phyloP scores from a whole-genome alignment of 2,797 vertebrate species.

The Allobates femoralis region DNA sequence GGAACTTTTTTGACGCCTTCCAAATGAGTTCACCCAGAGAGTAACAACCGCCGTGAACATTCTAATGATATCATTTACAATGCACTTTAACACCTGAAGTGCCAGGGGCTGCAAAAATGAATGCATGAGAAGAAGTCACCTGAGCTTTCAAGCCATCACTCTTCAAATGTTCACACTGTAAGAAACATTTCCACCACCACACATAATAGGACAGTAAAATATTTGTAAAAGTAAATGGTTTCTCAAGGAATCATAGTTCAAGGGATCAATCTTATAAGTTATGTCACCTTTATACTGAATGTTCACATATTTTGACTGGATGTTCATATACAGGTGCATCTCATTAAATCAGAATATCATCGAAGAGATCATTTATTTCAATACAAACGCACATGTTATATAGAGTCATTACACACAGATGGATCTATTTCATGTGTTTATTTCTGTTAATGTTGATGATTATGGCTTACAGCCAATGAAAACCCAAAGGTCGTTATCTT shows the following conservation, averaged over 20 bases:
- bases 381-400: too few species aligned
- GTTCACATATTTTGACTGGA: not conserved
- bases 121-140: constrained; percentile 18
- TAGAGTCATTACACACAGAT: too few species aligned
- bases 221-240: not conserved
- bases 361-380: too few species aligned
- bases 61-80: constrained; percentile 70
- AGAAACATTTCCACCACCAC: constrained; percentile 29
- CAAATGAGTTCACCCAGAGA: constrained; percentile 46
- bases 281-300: not conserved
- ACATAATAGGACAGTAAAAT: constrained; percentile 26
- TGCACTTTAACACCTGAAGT: constrained; percentile 65
- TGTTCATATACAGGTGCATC: too few species aligned
- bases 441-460: too few species aligned
- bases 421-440: too few species aligned
- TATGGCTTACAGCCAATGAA: too few species aligned
- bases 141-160: constrained; percentile 28
- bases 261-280: not conserved
- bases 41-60: constrained; percentile 37
- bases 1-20: constrained; percentile 43
- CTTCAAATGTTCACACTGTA: constrained; percentile 38
- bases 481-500: too few species aligned
- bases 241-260: constrained; percentile 9
- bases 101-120: constrained; percentile 45
- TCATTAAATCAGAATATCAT: too few species aligned